Evolutionary conservation across 2,113 vertebrate genomes (phyloP).

Genomic region (Elephantulus edwardii): DNA sequence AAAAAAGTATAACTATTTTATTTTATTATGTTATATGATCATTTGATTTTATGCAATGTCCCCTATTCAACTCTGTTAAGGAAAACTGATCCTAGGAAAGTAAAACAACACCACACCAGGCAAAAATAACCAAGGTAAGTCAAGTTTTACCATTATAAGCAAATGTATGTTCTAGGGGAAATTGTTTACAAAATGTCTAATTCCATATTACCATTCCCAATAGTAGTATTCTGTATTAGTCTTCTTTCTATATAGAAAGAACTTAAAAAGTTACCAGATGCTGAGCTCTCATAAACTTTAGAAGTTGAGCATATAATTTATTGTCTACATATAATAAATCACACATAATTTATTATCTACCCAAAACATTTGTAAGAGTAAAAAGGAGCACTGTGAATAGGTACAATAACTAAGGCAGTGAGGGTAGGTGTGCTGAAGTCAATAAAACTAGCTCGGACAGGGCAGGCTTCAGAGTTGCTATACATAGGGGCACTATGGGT

Average conservation of each 20-base stretch:
- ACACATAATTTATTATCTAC: neutral
- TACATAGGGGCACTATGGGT: too few species aligned
- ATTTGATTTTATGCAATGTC: conserved; percentile 5
- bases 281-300: neutral
- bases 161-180: conserved; percentile 18
- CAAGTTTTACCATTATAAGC: neutral
- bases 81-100: conserved; percentile 24
- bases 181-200: neutral
- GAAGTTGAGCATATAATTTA: neutral
- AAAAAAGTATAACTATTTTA: neutral
- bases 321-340: too few species aligned
- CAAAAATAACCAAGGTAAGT: neutral
- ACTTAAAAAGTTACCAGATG: conserved; percentile 3
- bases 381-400: neutral
- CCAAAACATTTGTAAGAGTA: neutral
- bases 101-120: neutral
- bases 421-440: too few species aligned
- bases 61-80: neutral
- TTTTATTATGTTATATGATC: too few species aligned
- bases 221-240: neutral
- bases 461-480: too few species aligned
- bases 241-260: neutral
- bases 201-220: neutral
- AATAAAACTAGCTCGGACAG: too few species aligned
- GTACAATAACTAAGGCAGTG: too few species aligned